Percentiles rank a stretch among this genome's conserved stretches.
Conservation (phyloP, 2,113 vertebrate genomes). For the Aegotheles bennettii region DNA sequence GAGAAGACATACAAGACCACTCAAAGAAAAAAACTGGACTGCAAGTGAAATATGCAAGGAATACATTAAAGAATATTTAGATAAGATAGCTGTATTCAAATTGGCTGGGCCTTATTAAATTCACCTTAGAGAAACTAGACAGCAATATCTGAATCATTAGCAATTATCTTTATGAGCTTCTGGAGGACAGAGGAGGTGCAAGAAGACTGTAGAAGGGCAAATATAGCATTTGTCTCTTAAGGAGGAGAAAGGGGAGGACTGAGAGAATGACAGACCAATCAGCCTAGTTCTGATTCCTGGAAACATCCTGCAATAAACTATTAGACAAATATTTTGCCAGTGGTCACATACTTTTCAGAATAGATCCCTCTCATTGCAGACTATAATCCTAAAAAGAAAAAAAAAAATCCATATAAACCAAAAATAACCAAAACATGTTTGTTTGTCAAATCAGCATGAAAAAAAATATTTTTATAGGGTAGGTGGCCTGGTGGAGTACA, state of each 20-base stretch:
- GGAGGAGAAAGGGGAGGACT: neutral
- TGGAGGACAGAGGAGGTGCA: neutral
- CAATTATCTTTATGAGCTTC: conserved; percentile 1
- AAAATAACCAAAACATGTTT: neutral
- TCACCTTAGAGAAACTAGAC: neutral
- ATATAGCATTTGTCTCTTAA: neutral
- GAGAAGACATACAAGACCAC: neutral
- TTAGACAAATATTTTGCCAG: neutral
- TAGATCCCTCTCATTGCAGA: neutral
- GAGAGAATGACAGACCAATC: neutral
- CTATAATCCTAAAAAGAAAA: neutral
- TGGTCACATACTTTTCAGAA: neutral
- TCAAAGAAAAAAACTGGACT: neutral
- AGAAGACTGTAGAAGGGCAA: neutral
- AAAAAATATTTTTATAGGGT: neutral
- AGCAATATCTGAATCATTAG: neutral
- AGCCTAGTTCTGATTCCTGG: neutral
- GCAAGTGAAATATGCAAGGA: neutral
- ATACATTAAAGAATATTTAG: neutral
- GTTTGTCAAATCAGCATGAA: neutral
- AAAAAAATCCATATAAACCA: neutral
- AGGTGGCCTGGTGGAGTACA: neutral
- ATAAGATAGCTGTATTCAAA: neutral
- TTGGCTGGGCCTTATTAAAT: neutral
- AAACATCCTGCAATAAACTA: neutral